These are phyloP conservation scores for Mola mola DNA, from an alignment of 2,113 vertebrate genomes.

Conservation along the genomic window DNA sequence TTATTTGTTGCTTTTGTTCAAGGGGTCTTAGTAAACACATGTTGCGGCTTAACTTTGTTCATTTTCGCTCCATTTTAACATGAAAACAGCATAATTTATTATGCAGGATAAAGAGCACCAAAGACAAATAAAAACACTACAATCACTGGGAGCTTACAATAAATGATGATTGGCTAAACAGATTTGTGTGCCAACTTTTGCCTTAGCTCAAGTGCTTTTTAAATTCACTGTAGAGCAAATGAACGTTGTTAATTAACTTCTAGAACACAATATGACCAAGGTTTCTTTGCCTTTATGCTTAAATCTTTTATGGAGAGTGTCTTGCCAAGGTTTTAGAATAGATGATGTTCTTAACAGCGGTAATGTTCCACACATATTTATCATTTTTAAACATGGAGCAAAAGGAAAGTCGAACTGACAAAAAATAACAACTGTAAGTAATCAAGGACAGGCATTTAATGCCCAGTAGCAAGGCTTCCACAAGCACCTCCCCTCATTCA, in stretches of 20 bases:
- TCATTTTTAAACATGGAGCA: not conserved
- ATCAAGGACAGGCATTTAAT: not conserved
- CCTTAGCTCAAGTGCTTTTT: not conserved
- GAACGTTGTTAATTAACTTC: not conserved
- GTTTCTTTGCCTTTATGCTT: not conserved
- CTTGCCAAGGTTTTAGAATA: not conserved
- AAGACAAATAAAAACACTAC: constrained; percentile 12
- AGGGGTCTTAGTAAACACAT: constrained; percentile 3
- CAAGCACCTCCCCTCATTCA: constrained; percentile 24
- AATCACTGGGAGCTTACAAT: not conserved
- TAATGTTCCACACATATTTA: not conserved
- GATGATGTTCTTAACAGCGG: not conserved
- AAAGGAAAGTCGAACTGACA: not conserved
- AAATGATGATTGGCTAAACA: no score
- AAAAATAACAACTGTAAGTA: not conserved
- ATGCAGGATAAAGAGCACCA: not conserved
- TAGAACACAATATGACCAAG: not conserved
- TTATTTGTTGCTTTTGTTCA: constrained; percentile 8
- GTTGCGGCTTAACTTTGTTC: not conserved
- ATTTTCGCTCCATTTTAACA: not conserved
- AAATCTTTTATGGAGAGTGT: not conserved
- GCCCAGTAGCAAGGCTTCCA: no score
- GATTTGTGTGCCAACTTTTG: not conserved
- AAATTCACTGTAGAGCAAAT: not conserved
- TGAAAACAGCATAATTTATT: not conserved